phyloP scores from a whole-genome alignment of 2,113 vertebrate genomes.

The Ardeotis arabs region DNA sequence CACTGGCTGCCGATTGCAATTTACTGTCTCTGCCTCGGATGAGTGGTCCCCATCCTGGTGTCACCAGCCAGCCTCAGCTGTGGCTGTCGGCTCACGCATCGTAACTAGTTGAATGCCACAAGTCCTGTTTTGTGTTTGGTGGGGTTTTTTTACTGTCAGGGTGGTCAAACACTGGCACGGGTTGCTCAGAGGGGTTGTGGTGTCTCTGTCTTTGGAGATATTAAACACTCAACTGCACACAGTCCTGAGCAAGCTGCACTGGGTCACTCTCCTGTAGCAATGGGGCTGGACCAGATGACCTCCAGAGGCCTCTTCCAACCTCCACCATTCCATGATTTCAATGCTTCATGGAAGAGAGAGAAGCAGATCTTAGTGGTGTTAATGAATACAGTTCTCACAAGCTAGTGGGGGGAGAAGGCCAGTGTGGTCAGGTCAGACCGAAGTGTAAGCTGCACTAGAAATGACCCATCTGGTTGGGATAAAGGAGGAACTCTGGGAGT shows the following conservation, averaged over 20 bases:
- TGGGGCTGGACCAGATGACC: background rate
- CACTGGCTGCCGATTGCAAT: background rate
- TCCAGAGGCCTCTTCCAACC: background rate
- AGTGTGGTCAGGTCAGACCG: background rate
- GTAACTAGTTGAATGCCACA: background rate
- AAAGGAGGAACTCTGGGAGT: background rate
- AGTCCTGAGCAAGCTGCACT: background rate
- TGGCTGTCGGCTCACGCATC: background rate
- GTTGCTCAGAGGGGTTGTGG: background rate
- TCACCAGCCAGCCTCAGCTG: background rate
- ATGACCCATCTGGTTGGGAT: background rate
- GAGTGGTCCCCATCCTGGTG: background rate
- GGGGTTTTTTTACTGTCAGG: background rate
- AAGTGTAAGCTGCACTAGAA: background rate
- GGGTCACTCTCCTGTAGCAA: background rate
- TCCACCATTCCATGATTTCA: fast-evolving
- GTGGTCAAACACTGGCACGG: background rate
- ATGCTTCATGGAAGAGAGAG: background rate
- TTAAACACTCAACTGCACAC: background rate
- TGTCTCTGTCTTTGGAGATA: background rate
- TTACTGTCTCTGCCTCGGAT: background rate
- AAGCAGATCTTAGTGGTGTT: background rate
- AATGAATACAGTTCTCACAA: background rate
- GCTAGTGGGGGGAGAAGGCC: background rate
- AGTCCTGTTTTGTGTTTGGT: background rate